Percentiles rank a stretch among this genome's conserved stretches.
These are phyloP conservation scores for Elachura formosa DNA, from an alignment of 2,113 vertebrate species.

Conservation along the genomic window DNA sequence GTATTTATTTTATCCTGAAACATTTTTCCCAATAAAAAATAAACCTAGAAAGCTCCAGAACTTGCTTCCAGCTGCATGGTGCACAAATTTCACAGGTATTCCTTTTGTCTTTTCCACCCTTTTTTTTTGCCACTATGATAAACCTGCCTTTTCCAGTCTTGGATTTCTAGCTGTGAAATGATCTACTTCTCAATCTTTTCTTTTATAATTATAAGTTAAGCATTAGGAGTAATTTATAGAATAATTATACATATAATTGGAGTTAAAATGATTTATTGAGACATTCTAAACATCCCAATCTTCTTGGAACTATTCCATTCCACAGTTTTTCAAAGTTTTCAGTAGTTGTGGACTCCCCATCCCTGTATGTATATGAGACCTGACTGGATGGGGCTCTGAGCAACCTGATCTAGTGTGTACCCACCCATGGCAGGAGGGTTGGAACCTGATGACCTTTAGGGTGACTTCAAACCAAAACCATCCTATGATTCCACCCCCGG, in stretches of 20 bases:
- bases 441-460: not conserved
- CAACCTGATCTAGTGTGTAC: not conserved
- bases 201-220: not conserved
- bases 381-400: not conserved
- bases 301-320: not conserved
- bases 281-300: not conserved
- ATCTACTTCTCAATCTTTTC: not conserved
- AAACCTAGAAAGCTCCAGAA: not conserved
- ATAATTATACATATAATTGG: not conserved
- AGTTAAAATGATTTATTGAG: not conserved
- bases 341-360: not conserved
- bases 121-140: not conserved
- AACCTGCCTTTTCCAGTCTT: not conserved
- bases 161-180: not conserved
- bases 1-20: not conserved
- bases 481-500: not conserved
- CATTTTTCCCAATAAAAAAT: not conserved
- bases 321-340: not conserved
- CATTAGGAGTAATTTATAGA: not conserved
- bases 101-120: not conserved
- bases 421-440: not conserved
- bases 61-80: not conserved
- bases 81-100: not conserved
- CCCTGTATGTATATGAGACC: not conserved
- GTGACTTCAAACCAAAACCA: not conserved